Evolutionary conservation across 2,113 vertebrate species (phyloP).

Genomic region (Psilopsiagon aurifrons): DNA sequence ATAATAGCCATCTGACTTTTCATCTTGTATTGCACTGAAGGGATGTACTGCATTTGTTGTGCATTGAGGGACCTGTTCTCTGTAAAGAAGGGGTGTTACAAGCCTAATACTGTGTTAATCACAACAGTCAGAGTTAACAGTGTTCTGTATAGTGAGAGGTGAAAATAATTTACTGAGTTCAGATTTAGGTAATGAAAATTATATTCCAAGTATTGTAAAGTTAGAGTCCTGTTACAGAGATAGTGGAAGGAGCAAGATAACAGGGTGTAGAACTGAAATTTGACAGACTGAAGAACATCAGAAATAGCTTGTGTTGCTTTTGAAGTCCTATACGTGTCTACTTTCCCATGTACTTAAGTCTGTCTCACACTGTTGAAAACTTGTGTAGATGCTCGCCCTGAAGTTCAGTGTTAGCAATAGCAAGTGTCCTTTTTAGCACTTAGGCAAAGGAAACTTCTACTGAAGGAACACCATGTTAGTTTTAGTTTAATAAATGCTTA

Average conservation of each 20-base stretch:
- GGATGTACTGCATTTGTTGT: neutral
- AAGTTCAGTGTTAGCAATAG: neutral
- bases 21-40: neutral
- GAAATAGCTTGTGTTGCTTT: neutral
- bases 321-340: neutral
- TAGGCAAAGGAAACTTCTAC: neutral
- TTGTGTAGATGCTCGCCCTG: neutral
- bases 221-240: neutral
- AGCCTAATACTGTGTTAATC: neutral
- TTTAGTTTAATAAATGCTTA: neutral
- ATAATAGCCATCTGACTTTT: neutral
- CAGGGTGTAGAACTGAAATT: neutral
- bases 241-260: neutral
- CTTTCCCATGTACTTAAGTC: neutral
- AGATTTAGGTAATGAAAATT: neutral
- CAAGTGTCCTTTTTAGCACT: neutral
- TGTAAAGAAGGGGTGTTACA: neutral
- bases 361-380: neutral
- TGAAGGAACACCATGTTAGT: fast-evolving
- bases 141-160: neutral
- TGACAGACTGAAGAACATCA: neutral
- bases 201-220: neutral
- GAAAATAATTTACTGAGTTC: neutral
- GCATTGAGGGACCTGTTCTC: neutral
- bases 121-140: neutral